Conservation (phyloP, 1,140 invertebrate genomes). For the Teleogryllus occipitalis region DNA sequence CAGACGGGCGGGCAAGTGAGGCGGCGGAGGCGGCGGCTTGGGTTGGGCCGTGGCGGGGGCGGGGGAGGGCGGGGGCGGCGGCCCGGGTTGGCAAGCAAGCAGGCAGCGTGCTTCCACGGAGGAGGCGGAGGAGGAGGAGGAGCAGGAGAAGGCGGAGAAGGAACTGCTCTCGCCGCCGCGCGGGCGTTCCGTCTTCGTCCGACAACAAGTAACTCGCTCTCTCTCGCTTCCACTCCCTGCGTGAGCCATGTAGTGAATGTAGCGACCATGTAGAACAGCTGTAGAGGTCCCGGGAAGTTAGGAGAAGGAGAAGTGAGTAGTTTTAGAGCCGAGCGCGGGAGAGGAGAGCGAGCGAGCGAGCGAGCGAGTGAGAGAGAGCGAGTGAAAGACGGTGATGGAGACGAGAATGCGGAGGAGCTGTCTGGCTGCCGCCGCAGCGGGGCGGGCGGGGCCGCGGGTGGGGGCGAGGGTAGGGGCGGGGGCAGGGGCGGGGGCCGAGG, state of each 20-base stretch:
- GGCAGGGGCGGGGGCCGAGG: background rate
- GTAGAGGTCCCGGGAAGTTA: slow-evolving; percentile 20
- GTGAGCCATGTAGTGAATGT: slow-evolving; percentile 19
- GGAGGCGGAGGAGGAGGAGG: background rate
- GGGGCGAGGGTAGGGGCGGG: too few relatives aligned
- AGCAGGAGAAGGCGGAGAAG: background rate
- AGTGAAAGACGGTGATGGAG: background rate
- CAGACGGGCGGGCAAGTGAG: background rate
- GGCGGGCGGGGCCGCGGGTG: too few relatives aligned
- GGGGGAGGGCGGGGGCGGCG: too few relatives aligned
- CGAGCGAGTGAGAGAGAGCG: slow-evolving; percentile 7
- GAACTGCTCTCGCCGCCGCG: background rate
- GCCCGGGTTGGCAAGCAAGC: background rate
- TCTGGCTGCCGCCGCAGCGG: background rate
- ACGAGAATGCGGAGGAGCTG: background rate
- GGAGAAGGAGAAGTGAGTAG: slow-evolving; percentile 7
- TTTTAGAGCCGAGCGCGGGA: background rate
- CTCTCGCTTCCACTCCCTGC: background rate
- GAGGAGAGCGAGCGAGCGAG: background rate
- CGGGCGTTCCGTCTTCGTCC: background rate
- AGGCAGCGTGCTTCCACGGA: background rate
- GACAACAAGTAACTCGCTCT: background rate
- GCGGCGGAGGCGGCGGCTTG: background rate
- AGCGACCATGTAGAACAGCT: slow-evolving; percentile 23
- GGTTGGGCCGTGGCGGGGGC: background rate